These are phyloP conservation scores for Miltochrista miniata DNA, from an alignment of 2,888 invertebrate species.

Conservation along the genomic window DNA sequence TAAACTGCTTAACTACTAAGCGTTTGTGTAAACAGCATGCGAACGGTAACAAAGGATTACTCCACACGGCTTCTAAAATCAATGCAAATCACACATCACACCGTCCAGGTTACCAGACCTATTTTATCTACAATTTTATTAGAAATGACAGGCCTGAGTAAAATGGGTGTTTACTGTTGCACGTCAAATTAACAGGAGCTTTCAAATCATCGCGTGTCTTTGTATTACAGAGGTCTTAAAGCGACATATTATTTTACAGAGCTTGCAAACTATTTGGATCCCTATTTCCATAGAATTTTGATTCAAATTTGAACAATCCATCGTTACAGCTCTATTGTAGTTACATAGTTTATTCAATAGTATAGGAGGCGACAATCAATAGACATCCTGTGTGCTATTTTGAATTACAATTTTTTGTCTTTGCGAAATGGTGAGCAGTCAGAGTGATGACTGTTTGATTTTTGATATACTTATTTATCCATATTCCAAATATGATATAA, in stretches of 20 bases:
- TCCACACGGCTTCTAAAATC: conserved; percentile 75
- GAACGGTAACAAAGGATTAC: conserved; percentile 73
- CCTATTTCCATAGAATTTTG: conserved; percentile 17
- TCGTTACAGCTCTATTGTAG: conserved; percentile 40
- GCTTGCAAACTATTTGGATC: conserved; percentile 36
- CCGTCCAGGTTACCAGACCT: conserved; percentile 12
- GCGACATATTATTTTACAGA: conserved; percentile 6
- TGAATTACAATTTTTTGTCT: conserved; percentile 11
- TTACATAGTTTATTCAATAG: conserved; percentile 40
- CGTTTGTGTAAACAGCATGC: conserved; percentile 78
- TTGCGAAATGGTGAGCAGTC: no score
- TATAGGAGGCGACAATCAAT: conserved; percentile 36
- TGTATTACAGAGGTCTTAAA: conserved; percentile 9
- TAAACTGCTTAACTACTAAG: conserved; percentile 78
- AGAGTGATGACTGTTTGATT: no score
- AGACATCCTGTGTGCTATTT: conserved; percentile 22
- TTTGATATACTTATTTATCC: no score
- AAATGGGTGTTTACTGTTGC: conserved; percentile 12
- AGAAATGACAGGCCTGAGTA: conserved; percentile 5
- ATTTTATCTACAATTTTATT: background rate
- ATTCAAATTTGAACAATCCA: background rate
- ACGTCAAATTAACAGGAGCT: conserved; percentile 40
- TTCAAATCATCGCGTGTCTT: conserved; percentile 16
- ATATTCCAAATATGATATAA: no score
- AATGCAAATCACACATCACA: conserved; percentile 60